phyloP scores from a whole-genome alignment of 2,113 vertebrate genomes.

The Deroptyus accipitrinus region DNA sequence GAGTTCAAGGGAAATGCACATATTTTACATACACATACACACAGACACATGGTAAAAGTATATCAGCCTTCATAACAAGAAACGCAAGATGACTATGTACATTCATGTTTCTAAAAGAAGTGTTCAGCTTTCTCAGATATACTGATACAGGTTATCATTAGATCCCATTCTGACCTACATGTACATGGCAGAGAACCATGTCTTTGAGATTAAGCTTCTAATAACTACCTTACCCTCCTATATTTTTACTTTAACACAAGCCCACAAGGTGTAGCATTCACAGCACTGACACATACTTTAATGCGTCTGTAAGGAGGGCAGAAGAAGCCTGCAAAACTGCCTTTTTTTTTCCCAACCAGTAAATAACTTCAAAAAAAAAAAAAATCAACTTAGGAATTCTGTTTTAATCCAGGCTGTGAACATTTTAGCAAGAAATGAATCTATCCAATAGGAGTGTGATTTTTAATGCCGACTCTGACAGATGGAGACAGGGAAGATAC shows the following conservation, averaged over 20 bases:
- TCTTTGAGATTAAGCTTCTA: background rate
- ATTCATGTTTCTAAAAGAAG: background rate
- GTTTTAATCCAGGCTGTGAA: conserved; percentile 7
- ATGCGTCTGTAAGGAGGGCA: background rate
- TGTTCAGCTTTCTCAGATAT: background rate
- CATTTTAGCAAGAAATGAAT: background rate
- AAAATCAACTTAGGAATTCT: background rate
- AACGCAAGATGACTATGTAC: background rate
- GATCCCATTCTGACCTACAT: background rate
- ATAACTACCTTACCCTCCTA: background rate
- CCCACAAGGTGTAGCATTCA: background rate
- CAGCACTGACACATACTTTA: background rate
- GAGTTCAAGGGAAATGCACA: background rate
- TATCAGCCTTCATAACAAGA: background rate
- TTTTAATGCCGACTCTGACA: conserved; percentile 4
- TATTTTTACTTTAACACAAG: background rate
- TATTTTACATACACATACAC: background rate
- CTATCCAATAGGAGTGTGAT: background rate
- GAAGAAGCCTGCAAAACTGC: background rate
- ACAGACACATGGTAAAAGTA: background rate
- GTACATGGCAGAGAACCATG: background rate
- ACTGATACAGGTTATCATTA: background rate
- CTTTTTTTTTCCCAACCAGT: background rate
- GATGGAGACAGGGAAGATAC: conserved; percentile 37
- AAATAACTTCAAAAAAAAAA: background rate